Evolutionary conservation across 1,140 invertebrate genomes (phyloP).

Genomic region (Drosophila persimilis): DNA sequence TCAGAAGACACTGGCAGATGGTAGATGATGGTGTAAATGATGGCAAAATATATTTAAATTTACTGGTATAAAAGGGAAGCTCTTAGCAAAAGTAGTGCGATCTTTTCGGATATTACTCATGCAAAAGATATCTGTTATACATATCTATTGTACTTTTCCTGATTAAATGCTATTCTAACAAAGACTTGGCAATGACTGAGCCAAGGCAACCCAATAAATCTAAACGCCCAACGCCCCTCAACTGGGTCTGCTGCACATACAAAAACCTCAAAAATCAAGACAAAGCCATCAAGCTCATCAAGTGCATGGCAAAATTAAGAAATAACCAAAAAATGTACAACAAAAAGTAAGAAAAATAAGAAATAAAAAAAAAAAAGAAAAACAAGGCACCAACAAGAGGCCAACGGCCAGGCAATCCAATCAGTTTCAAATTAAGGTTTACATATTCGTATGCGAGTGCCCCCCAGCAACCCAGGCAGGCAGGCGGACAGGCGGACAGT

Average conservation of each 20-base stretch:
- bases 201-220: too few species aligned
- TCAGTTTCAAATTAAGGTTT: conserved; percentile 80
- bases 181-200: too few species aligned
- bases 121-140: too few species aligned
- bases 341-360: conserved; percentile 16
- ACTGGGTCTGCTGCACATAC: too few species aligned
- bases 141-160: too few species aligned
- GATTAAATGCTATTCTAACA: too few species aligned
- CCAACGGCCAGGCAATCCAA: conserved; percentile 66
- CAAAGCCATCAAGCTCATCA: conserved; percentile 60
- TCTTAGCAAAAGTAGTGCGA: too few species aligned
- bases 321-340: conserved; percentile 35
- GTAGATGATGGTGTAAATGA: not conserved
- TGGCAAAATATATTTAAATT: not conserved
- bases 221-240: too few species aligned
- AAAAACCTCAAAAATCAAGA: conserved; percentile 42
- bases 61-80: too few species aligned
- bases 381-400: conserved; percentile 48
- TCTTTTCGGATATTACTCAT: too few species aligned
- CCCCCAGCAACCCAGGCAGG: conserved; percentile 26
- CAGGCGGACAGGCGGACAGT: conserved; percentile 13
- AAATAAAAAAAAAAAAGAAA: conserved; percentile 10
- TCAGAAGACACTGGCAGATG: not conserved
- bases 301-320: conserved; percentile 67
- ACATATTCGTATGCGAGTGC: conserved; percentile 69